Evolutionary conservation across 2,797 vertebrate species (phyloP).

Genomic region (Dermochelys coriacea): DNA sequence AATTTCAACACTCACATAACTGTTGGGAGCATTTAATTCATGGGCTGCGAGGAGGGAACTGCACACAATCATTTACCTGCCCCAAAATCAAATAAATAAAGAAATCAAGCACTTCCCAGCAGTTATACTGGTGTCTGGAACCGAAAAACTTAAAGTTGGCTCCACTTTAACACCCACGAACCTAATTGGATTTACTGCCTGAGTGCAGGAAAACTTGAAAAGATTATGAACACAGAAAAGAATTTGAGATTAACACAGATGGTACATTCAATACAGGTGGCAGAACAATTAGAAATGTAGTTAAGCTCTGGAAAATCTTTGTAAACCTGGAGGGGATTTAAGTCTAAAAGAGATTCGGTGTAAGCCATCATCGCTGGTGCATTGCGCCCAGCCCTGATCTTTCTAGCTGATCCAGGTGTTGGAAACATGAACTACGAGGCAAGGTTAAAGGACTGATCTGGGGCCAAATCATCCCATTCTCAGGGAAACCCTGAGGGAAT

Average conservation of each 20-base stretch:
- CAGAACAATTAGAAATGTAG: slow-evolving; percentile 66
- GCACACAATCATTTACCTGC: neutral
- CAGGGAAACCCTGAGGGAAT: fast-evolving
- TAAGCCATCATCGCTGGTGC: slow-evolving; percentile 57
- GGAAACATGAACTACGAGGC: slow-evolving; percentile 18
- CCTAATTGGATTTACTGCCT: slow-evolving; percentile 72
- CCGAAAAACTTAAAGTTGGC: slow-evolving; percentile 39
- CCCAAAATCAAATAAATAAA: neutral
- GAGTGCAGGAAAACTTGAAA: slow-evolving; percentile 73
- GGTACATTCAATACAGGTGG: slow-evolving; percentile 59
- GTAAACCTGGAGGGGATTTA: slow-evolving; percentile 64
- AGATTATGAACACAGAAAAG: slow-evolving; percentile 75
- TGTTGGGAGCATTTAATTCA: neutral
- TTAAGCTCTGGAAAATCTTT: slow-evolving; percentile 66
- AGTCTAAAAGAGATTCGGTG: slow-evolving; percentile 23
- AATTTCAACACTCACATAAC: neutral
- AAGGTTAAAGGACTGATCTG: slow-evolving; percentile 46
- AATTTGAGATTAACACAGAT: slow-evolving; percentile 72
- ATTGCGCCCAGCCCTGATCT: neutral
- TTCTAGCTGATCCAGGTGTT: slow-evolving; percentile 35
- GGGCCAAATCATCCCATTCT: neutral
- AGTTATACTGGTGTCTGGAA: neutral
- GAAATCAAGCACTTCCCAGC: neutral
- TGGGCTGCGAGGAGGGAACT: neutral
- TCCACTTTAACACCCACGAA: neutral